Evolutionary conservation across 2,113 vertebrate genomes (phyloP), one percentile per base, ranked within the genome.

Genomic region (Corydoras sp.): DNA sequence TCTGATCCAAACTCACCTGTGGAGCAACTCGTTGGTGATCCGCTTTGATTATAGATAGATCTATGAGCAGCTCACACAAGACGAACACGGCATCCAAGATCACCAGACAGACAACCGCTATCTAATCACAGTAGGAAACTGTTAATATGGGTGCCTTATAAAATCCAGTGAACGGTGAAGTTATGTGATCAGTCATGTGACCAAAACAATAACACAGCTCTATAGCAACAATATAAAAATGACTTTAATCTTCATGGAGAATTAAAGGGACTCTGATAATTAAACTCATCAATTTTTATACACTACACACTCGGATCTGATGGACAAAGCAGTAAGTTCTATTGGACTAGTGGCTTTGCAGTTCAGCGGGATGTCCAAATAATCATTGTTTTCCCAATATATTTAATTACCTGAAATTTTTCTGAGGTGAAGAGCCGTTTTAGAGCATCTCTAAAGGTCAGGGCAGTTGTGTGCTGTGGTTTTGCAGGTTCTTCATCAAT

Each of bases 31-130:
- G 77, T 0, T 86, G 83, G 51, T 89, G 79, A 71, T 95, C 90
- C 0, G 88, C 72, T 43, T 82, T 7, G 68, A 97, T 93, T 79
- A 97, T 90, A 32, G 88, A 82, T 80, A 98, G 81, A 75, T 99
- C 97, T 69, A 99, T 85, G 0, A 98, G 90, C 78, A 99, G 78
- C 68, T 98, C 93, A 0, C 89, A 90, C 0, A 99, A 87, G 5
- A 99, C 97, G 82, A 99, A 84, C 49, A 95, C 65, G 14, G 96
- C 94, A 11, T 99, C 97, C 84, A 98, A 76, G 70, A 98, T 58
- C 0, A 99, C 94, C 82, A 99, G 69, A 84, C 86, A 91, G 67
- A 99, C 93, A 79, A 99, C 81, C 55, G 87, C 0, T 0, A 99
- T 86, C 97, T 99, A 83, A 2, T 60, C 0, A 73, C 65, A 69